Percentiles rank a stretch among this genome's conserved stretches.
These are phyloP conservation scores for Anoplius nigerrimus DNA, from an alignment of 2,888 invertebrate genomes.

Conservation along the genomic window DNA sequence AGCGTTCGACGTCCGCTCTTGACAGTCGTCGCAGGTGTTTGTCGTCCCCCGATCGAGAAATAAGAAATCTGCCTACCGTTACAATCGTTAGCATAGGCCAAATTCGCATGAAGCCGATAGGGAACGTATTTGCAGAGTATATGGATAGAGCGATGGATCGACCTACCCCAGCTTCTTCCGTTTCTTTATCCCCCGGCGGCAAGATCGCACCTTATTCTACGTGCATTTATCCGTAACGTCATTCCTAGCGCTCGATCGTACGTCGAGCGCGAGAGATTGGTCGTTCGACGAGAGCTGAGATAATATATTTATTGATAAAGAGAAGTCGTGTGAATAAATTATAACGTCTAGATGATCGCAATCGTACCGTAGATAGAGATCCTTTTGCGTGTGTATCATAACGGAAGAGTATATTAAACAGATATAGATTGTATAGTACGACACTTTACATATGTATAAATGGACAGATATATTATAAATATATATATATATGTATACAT, in stretches of 20 bases:
- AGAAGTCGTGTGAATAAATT: conserved; percentile 62
- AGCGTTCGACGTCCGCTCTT: too few species aligned
- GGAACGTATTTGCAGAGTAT: too few species aligned
- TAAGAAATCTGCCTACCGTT: too few species aligned
- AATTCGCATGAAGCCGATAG: too few species aligned
- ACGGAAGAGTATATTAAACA: conserved; percentile 51
- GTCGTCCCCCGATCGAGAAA: too few species aligned
- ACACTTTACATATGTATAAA: conserved; percentile 52
- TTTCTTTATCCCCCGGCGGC: too few species aligned
- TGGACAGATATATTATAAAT: conserved; percentile 44
- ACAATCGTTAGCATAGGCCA: too few species aligned
- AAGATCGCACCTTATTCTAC: conserved; percentile 35
- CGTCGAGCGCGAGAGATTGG: conserved; percentile 33
- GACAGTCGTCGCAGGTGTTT: too few species aligned
- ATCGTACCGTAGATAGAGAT: conserved; percentile 54
- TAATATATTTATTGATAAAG: conserved; percentile 67
- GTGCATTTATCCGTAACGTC: conserved; percentile 59
- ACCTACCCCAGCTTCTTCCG: too few species aligned
- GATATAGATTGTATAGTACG: conserved; percentile 61
- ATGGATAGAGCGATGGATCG: too few species aligned
- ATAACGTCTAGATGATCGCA: conserved; percentile 31
- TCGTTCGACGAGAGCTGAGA: conserved; percentile 66
- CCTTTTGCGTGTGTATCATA: conserved; percentile 67
- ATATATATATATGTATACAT: conserved; percentile 40
- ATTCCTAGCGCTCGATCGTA: conserved; percentile 50